Evolutionary conservation across 2,888 invertebrate genomes (phyloP).

Genomic region (Lepidonotus clava): DNA sequence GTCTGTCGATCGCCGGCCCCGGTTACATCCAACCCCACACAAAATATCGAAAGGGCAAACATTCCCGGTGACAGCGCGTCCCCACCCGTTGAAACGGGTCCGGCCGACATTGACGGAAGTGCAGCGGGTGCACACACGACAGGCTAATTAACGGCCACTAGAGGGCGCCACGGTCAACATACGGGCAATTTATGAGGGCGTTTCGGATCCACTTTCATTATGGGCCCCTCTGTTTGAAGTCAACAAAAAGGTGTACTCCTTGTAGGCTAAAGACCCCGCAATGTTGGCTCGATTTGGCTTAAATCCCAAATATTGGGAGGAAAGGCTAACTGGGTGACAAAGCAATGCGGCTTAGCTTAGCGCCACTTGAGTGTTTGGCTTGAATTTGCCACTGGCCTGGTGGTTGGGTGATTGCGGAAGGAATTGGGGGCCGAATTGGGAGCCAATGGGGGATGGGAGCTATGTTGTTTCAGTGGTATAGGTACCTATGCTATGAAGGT

Average conservation of each 20-base stretch:
- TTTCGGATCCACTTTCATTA: background rate
- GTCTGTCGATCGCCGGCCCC: background rate
- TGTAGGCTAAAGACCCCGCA: no score
- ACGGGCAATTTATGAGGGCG: conserved; percentile 35
- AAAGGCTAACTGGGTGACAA: background rate
- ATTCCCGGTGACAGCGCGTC: background rate
- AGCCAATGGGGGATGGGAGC: background rate
- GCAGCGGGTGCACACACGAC: conserved; percentile 29
- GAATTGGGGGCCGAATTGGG: background rate
- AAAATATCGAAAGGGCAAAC: conserved; percentile 28
- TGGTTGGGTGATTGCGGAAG: background rate
- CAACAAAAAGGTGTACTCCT: no score
- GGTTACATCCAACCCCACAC: background rate
- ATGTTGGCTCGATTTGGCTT: background rate
- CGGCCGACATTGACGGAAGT: no score
- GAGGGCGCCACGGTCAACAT: conserved; percentile 26
- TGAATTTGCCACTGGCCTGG: conserved; percentile 9
- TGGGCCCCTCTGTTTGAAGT: background rate
- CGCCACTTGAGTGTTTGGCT: conserved; percentile 9
- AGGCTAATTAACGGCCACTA: conserved; percentile 15
- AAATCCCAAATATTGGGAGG: conserved; percentile 18
- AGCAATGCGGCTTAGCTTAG: background rate
- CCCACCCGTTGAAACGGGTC: conserved; percentile 25
- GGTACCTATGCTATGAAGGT: background rate
- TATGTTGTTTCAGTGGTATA: background rate